These are phyloP conservation scores for Ataeniobius toweri DNA, from an alignment of 2,797 vertebrate genomes.

Conservation along the genomic window DNA sequence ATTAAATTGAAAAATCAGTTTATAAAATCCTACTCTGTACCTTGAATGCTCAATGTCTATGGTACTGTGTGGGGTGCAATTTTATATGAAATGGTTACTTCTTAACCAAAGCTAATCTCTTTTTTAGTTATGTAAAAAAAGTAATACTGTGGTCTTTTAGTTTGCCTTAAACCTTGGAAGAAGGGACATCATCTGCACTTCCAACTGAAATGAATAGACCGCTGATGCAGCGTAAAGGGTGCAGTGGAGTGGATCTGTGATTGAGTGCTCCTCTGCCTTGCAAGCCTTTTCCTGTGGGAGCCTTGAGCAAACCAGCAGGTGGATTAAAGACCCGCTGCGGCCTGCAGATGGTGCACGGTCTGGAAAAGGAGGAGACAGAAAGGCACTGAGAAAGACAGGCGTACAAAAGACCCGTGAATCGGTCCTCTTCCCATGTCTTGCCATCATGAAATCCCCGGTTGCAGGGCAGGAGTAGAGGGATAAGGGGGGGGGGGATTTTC, in stretches of 20 bases:
- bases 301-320: conserved; percentile 54
- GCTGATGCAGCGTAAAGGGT: conserved; percentile 27
- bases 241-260: conserved; percentile 20
- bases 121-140: neutral
- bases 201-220: conserved; percentile 37
- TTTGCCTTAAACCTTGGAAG: conserved; percentile 16
- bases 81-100: neutral
- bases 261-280: conserved; percentile 40
- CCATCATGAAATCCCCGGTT: conserved; percentile 57
- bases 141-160: neutral
- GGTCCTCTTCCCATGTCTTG: conserved; percentile 30
- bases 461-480: conserved; percentile 28
- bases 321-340: conserved; percentile 56
- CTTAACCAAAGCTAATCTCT: neutral
- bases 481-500: conserved; percentile 12
- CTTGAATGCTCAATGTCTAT: neutral
- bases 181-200: conserved; percentile 29
- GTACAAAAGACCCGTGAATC: conserved; percentile 55
- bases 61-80: neutral
- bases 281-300: conserved; percentile 49
- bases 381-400: conserved; percentile 49
- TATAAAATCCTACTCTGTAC: neutral
- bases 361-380: conserved; percentile 57
- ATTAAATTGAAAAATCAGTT: neutral
- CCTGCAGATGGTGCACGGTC: conserved; percentile 70